Conservation (phyloP, 1,140 invertebrate genomes). For the Camponotus floridanus region DNA sequence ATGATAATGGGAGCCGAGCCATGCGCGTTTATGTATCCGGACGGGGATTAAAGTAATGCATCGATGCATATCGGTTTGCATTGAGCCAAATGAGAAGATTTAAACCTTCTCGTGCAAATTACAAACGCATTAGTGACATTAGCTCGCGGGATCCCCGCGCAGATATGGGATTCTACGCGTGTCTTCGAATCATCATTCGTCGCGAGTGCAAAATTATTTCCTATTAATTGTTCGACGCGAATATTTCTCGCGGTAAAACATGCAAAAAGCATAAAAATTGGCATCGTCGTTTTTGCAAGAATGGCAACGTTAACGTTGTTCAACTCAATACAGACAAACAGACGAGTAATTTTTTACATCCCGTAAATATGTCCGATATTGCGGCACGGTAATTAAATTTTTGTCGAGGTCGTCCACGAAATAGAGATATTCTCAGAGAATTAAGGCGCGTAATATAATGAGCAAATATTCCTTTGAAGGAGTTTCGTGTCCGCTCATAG, state of each 20-base stretch:
- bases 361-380: background rate
- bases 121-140: constrained; percentile 66
- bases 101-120: constrained; percentile 66
- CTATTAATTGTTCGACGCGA: background rate
- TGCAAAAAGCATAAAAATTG: background rate
- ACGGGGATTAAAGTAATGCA: constrained; percentile 77
- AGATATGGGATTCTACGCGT: background rate
- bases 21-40: constrained; percentile 60
- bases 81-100: constrained; percentile 73
- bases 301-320: background rate
- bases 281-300: background rate
- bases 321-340: background rate
- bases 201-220: background rate
- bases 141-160: constrained; percentile 18
- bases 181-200: background rate
- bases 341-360: background rate
- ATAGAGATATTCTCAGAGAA: constrained; percentile 6
- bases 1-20: constrained; percentile 68
- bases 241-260: background rate
- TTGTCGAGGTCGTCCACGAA: background rate
- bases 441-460: constrained; percentile 43
- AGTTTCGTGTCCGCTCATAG: constrained; percentile 44
- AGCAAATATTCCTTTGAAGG: constrained; percentile 56
- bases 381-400: background rate
- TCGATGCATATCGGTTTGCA: constrained; percentile 67